Percentiles rank a stretch among this genome's conserved stretches.
These are phyloP conservation scores for Myiotriccus ornatus DNA, from an alignment of 2,797 vertebrate genomes.

Conservation along the genomic window DNA sequence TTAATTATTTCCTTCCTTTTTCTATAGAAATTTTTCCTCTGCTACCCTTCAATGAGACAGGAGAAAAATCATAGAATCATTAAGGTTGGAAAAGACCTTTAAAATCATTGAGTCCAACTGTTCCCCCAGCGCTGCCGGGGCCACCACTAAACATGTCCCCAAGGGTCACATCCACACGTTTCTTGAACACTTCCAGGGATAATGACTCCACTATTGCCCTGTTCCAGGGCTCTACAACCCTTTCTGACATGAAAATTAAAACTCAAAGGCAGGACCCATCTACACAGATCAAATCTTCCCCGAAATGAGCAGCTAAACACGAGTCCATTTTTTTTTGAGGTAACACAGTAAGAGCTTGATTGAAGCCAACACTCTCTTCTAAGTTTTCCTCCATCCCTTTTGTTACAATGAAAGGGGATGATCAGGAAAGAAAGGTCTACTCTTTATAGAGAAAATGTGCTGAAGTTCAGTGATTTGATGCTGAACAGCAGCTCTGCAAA, in stretches of 20 bases:
- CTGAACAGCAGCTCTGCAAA: neutral
- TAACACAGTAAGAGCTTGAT: neutral
- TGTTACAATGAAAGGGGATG: neutral
- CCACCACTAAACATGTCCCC: neutral
- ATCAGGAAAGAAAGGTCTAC: neutral
- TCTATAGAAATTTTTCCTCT: neutral
- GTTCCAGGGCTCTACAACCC: neutral
- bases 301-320: neutral
- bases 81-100: neutral
- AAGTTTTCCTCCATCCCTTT: neutral
- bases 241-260: neutral
- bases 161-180: neutral
- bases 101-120: neutral
- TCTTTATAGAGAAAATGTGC: neutral
- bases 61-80: neutral
- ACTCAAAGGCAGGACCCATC: neutral
- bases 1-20: neutral
- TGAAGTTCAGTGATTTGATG: neutral
- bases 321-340: neutral
- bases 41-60: neutral
- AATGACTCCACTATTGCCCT: neutral
- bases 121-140: neutral
- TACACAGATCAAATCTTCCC: neutral
- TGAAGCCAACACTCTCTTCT: neutral
- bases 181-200: neutral